Evolutionary conservation across 2,797 vertebrate genomes (phyloP), one percentile per base, ranked within the genome.

Genomic region (Phalanger gymnotis): DNA sequence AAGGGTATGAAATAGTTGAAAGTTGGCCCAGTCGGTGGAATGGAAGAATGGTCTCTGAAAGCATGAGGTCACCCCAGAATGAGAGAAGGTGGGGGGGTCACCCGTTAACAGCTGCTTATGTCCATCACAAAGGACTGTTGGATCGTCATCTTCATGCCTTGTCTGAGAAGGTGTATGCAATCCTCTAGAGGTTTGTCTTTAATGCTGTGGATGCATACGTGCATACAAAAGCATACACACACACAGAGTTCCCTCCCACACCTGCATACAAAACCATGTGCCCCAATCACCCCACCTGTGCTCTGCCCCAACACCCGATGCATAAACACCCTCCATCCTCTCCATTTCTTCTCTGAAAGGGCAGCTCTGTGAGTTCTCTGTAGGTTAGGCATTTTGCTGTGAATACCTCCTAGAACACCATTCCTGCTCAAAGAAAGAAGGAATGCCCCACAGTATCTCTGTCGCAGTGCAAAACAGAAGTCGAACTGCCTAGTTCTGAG

Each of bases 181-280:
- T 47, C 40, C 22, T 47, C 7, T 87, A 22, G 40, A 51, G 10
- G 22, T 51, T 27, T 47, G 22, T 25, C 47, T 87, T 51, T 40
- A 81, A 12, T 25, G 22, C 2, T 81, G 19, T 25, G 6, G 66
- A 81, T 47, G 4, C n/a, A 34, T 30, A 54, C 53, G 19, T 1
- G 47, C 11, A 4, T 2, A 28, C 1, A 5, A 3, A 54, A 13
- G 30, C 13, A 58, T 1, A n/a, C 1, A 5, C 2, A 51, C 13
- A 51, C 22, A 57, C 0, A 22, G 13, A 22, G 54, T 19, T 5
- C 58, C 12, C 5, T 92, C 31, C 40, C 9, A 5, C 34, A 27
- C 5, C 14, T 87, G 53, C 53, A n/a, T 47, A 90, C 2, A 40
- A 93, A 90, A 0, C 4, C n/a, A 28, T 87, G 40, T 40, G 13